Evolutionary conservation across 1,140 invertebrate species (phyloP), one percentile per base, ranked within the genome.

Genomic region (Drosophila triauraria): DNA sequence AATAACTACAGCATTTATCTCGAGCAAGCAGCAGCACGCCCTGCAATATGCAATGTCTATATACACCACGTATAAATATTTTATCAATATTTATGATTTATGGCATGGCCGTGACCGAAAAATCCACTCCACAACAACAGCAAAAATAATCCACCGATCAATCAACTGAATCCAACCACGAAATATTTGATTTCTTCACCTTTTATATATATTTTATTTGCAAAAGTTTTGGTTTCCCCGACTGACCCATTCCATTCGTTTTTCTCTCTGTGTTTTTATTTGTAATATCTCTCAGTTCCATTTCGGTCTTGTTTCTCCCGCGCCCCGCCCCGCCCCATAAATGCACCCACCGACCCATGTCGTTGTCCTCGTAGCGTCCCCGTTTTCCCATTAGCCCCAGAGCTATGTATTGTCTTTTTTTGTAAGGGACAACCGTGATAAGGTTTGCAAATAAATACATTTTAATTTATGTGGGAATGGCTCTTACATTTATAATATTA

Each of bases 11-110:
- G 47, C 50, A 57, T 62, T 32, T 82, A 60, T 83, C 62, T 63
- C 57, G 82, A 78, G 82, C 82, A 72, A 82, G 63, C 65, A 48
- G 71, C 65, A 46, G 82, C 82, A 86, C 82, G 82, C 43, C 75
- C 74, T 78, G 84, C 85, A 90, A 81, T 78, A 70, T 80, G 84
- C 84, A 87, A 80, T 78, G 84, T 87, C 76, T 78, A 70, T 71
- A 78, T 53, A 63, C 62, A 58, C 60, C 60, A 74, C 25, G 30
- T 70, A 68, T 70, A 54, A 56, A 53, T 57, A 64, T 59, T 60
- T 69, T 82, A 64, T 61, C 63, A 69, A 78, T 75, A 75, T 69
- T 64, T 82, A 76, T 86, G 75, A 87, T 80, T 82, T 86, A 64
- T 88, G 83, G 83, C 84, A 88, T 88, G 84, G 84, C 83, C 83